These are phyloP conservation scores for Agrotis puta DNA, from an alignment of 2,888 invertebrate species.

Conservation along the genomic window DNA sequence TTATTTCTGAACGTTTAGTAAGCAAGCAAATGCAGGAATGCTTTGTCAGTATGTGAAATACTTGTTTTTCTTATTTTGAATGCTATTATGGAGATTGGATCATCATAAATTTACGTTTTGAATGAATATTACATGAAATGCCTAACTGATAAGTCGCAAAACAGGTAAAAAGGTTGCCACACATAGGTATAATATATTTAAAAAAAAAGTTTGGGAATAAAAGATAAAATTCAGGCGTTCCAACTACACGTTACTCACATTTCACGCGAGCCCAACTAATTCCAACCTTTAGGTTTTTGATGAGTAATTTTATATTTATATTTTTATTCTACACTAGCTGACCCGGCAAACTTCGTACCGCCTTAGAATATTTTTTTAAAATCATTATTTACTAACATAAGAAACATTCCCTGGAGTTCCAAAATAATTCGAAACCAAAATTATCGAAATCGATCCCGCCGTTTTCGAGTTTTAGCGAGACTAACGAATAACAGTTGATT, in stretches of 20 bases:
- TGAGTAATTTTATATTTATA: neutral
- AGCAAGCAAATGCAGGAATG: too few species aligned
- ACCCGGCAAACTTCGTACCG: too few species aligned
- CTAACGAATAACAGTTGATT: too few species aligned
- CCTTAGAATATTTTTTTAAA: too few species aligned
- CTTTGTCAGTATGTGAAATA: neutral
- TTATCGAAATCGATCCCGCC: too few species aligned
- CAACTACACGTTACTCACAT: neutral
- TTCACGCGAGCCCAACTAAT: neutral
- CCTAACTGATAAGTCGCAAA: neutral
- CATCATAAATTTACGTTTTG: neutral
- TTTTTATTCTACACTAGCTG: too few species aligned
- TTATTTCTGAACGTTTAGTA: too few species aligned
- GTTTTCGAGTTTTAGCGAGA: too few species aligned
- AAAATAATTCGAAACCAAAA: too few species aligned
- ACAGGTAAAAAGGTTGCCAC: neutral
- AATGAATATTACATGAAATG: neutral
- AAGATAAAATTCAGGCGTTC: neutral
- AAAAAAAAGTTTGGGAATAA: neutral
- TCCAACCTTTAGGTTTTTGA: neutral
- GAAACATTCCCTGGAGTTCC: too few species aligned
- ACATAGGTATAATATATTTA: neutral
- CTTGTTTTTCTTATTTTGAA: slow-evolving; percentile 13
- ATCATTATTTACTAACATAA: too few species aligned
- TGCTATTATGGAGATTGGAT: neutral